Evolutionary conservation across 2,888 invertebrate genomes (phyloP).

Genomic region (Oxytorus armatus): DNA sequence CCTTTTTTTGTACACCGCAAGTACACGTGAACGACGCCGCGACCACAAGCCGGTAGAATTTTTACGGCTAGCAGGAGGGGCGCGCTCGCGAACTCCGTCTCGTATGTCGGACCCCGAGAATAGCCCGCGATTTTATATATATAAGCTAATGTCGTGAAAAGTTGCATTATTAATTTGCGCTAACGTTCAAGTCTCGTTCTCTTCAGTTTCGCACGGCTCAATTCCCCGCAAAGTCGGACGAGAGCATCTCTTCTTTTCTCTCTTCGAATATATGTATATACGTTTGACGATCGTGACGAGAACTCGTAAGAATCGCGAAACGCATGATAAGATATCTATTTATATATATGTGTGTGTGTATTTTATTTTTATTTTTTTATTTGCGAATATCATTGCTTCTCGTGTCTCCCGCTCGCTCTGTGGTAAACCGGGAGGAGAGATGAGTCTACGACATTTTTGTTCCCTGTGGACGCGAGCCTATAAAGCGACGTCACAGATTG

Average conservation of each 20-base stretch:
- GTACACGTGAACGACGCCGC: conserved; percentile 63
- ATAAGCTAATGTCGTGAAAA: conserved; percentile 34
- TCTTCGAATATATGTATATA: neutral
- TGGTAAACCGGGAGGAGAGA: conserved; percentile 5
- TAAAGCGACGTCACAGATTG: conserved; percentile 18
- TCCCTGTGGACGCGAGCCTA: neutral
- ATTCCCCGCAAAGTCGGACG: neutral
- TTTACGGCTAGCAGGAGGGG: conserved; percentile 49
- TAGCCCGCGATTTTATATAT: conserved; percentile 52
- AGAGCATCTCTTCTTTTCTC: conserved; percentile 29
- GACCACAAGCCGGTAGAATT: conserved; percentile 64
- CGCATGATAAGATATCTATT: conserved; percentile 58
- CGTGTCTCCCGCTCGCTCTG: conserved; percentile 20
- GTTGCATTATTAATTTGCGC: conserved; percentile 43
- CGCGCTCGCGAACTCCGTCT: conserved; percentile 56
- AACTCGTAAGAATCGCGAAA: conserved; percentile 43
- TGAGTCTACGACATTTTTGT: conserved; percentile 32
- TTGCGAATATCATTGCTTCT: conserved; percentile 39
- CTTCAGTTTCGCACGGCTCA: conserved; percentile 6
- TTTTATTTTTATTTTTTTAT: conserved; percentile 31
- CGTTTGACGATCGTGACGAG: conserved; percentile 40
- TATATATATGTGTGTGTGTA: neutral
- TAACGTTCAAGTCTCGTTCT: conserved; percentile 25
- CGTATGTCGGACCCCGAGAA: conserved; percentile 64
- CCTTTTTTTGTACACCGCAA: conserved; percentile 26